A percentile compares a stretch with the other conserved stretches of the same genome.
Evolutionary conservation across 1,140 invertebrate species (phyloP).

Genomic region (Sipha flava): DNA sequence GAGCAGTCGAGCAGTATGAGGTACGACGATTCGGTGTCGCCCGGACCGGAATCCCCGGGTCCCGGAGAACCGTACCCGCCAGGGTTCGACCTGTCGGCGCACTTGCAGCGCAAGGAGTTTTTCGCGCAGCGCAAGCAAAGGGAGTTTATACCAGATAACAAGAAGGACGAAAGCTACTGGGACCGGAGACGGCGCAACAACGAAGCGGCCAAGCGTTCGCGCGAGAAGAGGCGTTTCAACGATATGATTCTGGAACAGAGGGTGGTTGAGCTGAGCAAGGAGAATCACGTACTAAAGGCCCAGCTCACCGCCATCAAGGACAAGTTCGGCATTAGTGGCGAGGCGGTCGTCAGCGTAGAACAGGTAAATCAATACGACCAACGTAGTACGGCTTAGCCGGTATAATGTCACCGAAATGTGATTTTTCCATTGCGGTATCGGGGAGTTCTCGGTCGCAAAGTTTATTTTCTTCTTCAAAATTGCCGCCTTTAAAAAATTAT

Average conservation of each 20-base stretch:
- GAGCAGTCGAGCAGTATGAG: conserved; percentile 36
- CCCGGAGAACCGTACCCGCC: conserved; percentile 41
- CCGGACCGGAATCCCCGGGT: conserved; percentile 29
- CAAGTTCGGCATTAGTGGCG: conserved; percentile 83
- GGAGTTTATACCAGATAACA: conserved; percentile 93
- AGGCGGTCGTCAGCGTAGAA: conserved; percentile 73
- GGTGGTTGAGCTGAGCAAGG: conserved; percentile 87
- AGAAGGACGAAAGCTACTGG: conserved; percentile 97
- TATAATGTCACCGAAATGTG: no score
- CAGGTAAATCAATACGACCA: conserved; percentile 45
- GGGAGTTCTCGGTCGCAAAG: no score
- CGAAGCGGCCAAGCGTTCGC: conserved; percentile 86
- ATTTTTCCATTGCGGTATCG: not conserved
- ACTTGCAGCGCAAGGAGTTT: conserved; percentile 58
- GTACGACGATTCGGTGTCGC: conserved; percentile 36
- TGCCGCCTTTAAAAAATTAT: no score
- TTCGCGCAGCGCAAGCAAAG: conserved; percentile 84
- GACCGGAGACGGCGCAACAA: conserved; percentile 89
- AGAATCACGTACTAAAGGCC: conserved; percentile 86
- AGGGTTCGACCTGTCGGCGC: conserved; percentile 48
- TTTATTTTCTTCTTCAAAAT: no score
- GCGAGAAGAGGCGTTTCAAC: conserved; percentile 91
- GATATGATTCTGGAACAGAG: conserved; percentile 93
- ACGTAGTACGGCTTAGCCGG: no score
- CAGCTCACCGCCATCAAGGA: conserved; percentile 88